Base-by-base conservation (phyloP, 53 echinoderm and acorn worm genomes). In the Apostichopus leukothele region DNA sequence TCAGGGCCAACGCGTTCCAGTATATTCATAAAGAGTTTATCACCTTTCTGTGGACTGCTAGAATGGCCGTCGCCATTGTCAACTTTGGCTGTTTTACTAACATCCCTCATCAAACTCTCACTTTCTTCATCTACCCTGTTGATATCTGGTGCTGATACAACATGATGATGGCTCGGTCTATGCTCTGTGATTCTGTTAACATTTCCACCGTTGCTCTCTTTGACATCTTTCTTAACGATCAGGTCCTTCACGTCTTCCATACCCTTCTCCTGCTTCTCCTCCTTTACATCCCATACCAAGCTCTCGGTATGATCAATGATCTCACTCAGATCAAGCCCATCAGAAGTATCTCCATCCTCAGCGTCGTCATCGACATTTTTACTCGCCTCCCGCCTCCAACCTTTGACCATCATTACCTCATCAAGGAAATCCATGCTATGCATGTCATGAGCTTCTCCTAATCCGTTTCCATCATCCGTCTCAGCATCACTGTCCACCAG, bases 291-390 rank as follows among this genome's bases (percentile, higher is more conserved):
- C n/a, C n/a, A 21, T 10, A 60, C 9, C 12, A 85, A 60, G 39
- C 85, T 85, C 67, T 85, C 85, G 4, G 85, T 85, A 50, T 63
- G 61, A 85, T 85, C 85, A 5, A 85, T 85, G 61, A 85, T 85
- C 68, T 85, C 85, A 39, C 66, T 66, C 18, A 85, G 51, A 1
- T 85, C 85, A 22, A 85, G 60, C 1, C 85, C 85, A 67, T 85
- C 85, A 63, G 67, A 85, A 50, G 16, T 85, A 3, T 76, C 50
- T 14, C 1, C 77, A 10, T 76, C 77, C 13, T 76, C 77, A 76
- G 1, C 50, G 52, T 27, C 50, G 39, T 39, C 50, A 76, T 22
- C 77, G 8, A 51, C 77, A 25, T 76, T 57, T 7, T 10, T 19
- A 71, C 14, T 18, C 14, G 20, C n/a, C n/a, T 13, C 6, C 18